A percentile compares a stretch with the other conserved stretches of the same genome.
These are phyloP conservation scores for Galeruca laticollis DNA, from an alignment of 2,888 invertebrate species.

Conservation along the genomic window DNA sequence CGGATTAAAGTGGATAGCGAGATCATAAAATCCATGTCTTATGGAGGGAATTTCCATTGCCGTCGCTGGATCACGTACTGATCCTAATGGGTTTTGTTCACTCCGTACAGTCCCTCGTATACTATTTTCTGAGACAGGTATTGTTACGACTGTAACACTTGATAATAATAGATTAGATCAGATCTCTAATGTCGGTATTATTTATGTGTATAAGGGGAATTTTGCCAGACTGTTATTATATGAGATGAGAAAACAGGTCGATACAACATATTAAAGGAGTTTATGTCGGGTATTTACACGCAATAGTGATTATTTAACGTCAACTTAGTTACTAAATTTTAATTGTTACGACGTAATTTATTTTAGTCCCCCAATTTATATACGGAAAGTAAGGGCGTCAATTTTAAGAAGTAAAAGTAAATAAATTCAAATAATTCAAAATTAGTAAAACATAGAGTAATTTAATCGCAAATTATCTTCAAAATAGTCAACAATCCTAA, in stretches of 20 bases:
- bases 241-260: too few relatives aligned
- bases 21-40: constrained; percentile 47
- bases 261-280: too few relatives aligned
- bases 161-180: constrained; percentile 31
- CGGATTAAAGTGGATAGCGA: constrained; percentile 49
- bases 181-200: constrained; percentile 18
- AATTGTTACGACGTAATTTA: too few relatives aligned
- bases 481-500: too few relatives aligned
- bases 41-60: constrained; percentile 42
- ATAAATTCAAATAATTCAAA: too few relatives aligned
- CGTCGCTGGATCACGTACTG: constrained; percentile 36
- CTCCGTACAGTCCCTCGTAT: constrained; percentile 18
- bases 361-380: too few relatives aligned
- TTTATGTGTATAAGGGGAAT: constrained; percentile 24
- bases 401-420: too few relatives aligned
- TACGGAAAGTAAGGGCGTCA: too few relatives aligned
- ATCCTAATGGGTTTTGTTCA: constrained; percentile 34
- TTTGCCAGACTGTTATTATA: background rate
- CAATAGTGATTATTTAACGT: background rate
- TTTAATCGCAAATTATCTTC: too few relatives aligned
- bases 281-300: too few relatives aligned
- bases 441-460: too few relatives aligned
- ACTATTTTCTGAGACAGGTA: constrained; percentile 24
- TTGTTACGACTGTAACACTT: constrained; percentile 29
- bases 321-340: too few relatives aligned